Evolutionary conservation across 2,888 invertebrate species (phyloP).

Genomic region (Philaethria dido): DNA sequence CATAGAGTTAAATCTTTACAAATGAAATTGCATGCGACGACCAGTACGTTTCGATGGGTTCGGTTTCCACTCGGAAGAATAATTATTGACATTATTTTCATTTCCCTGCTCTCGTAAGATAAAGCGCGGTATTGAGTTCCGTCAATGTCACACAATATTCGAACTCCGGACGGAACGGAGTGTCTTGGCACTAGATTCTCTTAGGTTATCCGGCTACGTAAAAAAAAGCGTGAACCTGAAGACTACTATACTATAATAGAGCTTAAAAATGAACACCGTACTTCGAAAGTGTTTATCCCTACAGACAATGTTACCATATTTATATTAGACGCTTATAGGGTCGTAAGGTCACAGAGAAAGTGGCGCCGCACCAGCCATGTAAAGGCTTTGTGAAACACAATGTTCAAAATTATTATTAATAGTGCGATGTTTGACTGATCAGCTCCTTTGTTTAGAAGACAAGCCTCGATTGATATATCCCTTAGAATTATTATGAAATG

Average conservation of each 20-base stretch:
- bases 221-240: neutral
- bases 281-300: slow-evolving; percentile 30
- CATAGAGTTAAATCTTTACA: no score
- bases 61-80: no score
- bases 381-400: slow-evolving; percentile 39
- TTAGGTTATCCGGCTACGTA: no score
- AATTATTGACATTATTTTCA: no score
- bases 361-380: slow-evolving; percentile 38
- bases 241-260: neutral
- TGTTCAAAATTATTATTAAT: slow-evolving; percentile 41
- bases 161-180: no score
- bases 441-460: slow-evolving; percentile 33
- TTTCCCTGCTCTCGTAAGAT: no score
- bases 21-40: no score
- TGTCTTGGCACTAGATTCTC: no score
- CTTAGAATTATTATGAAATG: slow-evolving; percentile 3
- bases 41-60: no score
- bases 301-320: slow-evolving; percentile 35
- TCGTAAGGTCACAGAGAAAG: slow-evolving; percentile 41
- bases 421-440: slow-evolving; percentile 32
- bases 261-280: slow-evolving; percentile 18
- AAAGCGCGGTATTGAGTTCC: no score
- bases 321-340: slow-evolving; percentile 40
- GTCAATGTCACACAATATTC: no score
- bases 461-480: slow-evolving; percentile 30